Base-by-base conservation (phyloP, 2,113 vertebrate genomes). In the Acrocephalus arundinaceus region DNA sequence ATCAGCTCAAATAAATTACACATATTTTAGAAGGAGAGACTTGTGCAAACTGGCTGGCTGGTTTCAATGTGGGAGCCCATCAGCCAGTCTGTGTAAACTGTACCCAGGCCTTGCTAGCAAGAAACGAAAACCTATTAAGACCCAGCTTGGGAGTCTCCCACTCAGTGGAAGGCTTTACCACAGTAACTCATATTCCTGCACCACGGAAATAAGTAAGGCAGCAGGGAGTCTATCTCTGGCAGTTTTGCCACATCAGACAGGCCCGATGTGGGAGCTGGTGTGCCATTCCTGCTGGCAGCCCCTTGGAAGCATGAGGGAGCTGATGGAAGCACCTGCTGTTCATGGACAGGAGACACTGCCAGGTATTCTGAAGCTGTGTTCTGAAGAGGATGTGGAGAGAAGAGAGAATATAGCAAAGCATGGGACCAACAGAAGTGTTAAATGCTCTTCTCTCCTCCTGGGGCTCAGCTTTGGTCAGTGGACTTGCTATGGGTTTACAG, bases 1-100 rank as follows among this genome's bases (percentile, higher is more conserved):
- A 95, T 94, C 96, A 93, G 86, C 78, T 93, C 90, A 94, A 91
- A 96, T 94, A 95, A 95, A 96, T 91, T 81, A n/a, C 90, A 94
- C 63, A 33, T 86, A 96, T 92, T 96, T 96, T 74, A 84, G 88
- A 94, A 95, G 39, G 57, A 86, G 70, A 89, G 81, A 63, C 90
- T 94, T 97, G 81, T 93, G 92, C 85, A 93, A 97, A 94, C 95
- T 87, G 91, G 86, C 84, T 86, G 87, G 33, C 85, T 90, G 91
- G 51, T 87, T 93, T 67, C 87, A 93, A 1, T 33, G 54, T 39
- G 41, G 54, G 43, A 96, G 78, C 83, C 91, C 76, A 87, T 92
- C 66, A 78, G 71, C 75, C 31, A 9, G 16, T 30, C 72, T 91
- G 45, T 57, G 65, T 87, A 88, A 90, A 85, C 75, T 89, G 80